Conservation (phyloP, 2,797 vertebrate genomes). For the Schizopygopsis pylzovi region DNA sequence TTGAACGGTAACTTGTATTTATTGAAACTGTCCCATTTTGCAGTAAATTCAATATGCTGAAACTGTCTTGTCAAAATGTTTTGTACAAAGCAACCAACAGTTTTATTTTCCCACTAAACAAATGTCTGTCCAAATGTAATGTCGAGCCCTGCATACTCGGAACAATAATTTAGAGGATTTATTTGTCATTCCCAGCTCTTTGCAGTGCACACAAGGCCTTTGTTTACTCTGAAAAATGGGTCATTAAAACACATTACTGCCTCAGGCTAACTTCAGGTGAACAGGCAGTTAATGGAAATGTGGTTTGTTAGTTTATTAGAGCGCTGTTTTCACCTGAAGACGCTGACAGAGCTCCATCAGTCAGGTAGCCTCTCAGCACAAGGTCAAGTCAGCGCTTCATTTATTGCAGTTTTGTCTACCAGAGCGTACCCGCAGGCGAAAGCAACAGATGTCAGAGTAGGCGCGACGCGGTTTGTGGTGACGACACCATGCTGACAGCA, state of each 20-base stretch:
- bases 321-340: background rate
- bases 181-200: background rate
- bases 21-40: no score
- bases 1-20: no score
- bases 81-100: background rate
- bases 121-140: background rate
- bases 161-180: background rate
- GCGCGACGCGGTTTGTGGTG: constrained; percentile 39
- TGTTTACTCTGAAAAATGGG: background rate
- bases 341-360: background rate
- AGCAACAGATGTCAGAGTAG: constrained; percentile 62
- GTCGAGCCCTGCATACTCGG: background rate
- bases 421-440: constrained; percentile 47
- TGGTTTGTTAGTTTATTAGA: constrained; percentile 16
- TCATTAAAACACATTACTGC: constrained; percentile 5
- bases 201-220: background rate
- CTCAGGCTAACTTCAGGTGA: background rate
- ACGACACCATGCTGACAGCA: constrained; percentile 55
- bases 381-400: constrained; percentile 49
- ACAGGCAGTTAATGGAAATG: background rate
- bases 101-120: background rate
- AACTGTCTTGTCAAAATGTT: no score
- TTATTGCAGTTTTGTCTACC: constrained; percentile 54
- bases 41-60: no score
- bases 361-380: constrained; percentile 25